These are phyloP conservation scores for Metacarcinus magister DNA, from an alignment of 2,888 invertebrate species.

Conservation along the genomic window DNA sequence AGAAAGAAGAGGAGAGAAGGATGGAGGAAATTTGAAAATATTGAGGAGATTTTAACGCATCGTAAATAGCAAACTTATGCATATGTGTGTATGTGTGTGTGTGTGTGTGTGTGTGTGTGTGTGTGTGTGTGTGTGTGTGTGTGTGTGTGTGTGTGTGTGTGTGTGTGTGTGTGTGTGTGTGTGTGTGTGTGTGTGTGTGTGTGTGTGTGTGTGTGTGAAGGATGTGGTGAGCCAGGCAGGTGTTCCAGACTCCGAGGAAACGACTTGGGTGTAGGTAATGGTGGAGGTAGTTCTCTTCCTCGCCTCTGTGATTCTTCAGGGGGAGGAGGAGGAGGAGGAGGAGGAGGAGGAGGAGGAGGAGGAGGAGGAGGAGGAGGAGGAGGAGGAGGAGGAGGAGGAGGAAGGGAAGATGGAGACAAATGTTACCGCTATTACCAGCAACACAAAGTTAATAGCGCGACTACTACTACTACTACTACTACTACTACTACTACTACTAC, in stretches of 20 bases:
- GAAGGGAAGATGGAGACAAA: neutral
- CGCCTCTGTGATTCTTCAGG: neutral
- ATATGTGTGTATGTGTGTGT: neutral
- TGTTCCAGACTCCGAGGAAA: neutral
- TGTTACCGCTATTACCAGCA: no score
- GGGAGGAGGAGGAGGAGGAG: constrained; percentile 6
- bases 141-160: neutral
- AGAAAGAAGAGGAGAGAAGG: neutral
- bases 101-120: neutral
- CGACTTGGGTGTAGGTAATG: neutral
- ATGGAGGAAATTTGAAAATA: neutral
- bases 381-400: neutral
- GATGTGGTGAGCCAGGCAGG: constrained; percentile 21
- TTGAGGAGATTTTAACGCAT: neutral
- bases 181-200: constrained; percentile 48
- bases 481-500: neutral
- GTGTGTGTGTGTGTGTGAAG: constrained; percentile 42
- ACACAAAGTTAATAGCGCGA: no score
- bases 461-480: no score
- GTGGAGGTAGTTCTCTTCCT: neutral
- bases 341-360: constrained; percentile 22
- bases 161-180: constrained; percentile 15
- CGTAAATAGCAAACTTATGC: neutral
- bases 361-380: constrained; percentile 3
- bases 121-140: neutral